Evolutionary conservation across 2,113 vertebrate species (phyloP).

Genomic region (Corythornis vintsioides): DNA sequence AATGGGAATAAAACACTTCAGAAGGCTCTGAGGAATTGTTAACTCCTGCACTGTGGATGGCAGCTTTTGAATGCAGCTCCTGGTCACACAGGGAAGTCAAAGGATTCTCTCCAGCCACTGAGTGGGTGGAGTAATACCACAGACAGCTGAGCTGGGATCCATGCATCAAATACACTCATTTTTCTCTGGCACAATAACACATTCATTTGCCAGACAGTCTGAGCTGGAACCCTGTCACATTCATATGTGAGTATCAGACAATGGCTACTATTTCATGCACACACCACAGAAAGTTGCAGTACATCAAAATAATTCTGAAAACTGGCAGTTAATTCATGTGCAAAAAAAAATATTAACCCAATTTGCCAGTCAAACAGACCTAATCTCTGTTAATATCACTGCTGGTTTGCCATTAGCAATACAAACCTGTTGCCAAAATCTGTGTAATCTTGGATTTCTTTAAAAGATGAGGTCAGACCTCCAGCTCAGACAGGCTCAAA

Average conservation of each 20-base stretch:
- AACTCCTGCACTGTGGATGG: neutral
- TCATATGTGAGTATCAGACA: neutral
- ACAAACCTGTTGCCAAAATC: slow-evolving; percentile 38
- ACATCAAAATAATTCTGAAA: neutral
- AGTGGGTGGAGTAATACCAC: slow-evolving; percentile 18
- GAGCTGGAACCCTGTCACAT: neutral
- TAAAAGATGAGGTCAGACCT: slow-evolving; percentile 37
- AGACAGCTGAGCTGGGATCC: slow-evolving; percentile 21
- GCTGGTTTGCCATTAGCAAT: slow-evolving; percentile 18
- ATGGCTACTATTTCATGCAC: neutral
- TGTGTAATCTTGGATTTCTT: slow-evolving; percentile 29
- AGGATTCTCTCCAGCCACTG: neutral
- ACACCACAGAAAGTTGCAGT: neutral
- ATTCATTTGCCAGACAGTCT: neutral
- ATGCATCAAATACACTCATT: neutral
- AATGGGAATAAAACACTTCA: neutral
- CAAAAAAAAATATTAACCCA: neutral
- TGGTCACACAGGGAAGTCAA: slow-evolving; percentile 3
- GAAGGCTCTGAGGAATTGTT: neutral
- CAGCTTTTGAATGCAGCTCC: neutral
- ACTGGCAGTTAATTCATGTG: neutral
- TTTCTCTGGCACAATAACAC: neutral
- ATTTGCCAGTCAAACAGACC: neutral
- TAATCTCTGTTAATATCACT: neutral
- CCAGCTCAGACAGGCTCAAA: neutral